Evolutionary conservation across 2,797 vertebrate genomes (phyloP).

Genomic region (Champsocephalus esox): DNA sequence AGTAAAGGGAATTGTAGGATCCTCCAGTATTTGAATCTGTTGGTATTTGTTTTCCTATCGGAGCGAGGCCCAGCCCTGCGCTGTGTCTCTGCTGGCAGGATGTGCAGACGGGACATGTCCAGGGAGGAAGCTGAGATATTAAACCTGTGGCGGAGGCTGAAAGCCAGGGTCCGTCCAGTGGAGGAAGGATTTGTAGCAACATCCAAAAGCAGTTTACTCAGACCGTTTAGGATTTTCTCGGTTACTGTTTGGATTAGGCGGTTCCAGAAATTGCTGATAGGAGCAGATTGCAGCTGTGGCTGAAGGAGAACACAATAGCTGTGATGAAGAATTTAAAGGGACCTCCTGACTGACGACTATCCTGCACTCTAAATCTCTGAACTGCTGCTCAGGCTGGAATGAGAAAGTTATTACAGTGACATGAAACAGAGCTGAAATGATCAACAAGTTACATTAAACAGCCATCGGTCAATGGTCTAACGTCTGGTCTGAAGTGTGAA

Average conservation of each 20-base stretch:
- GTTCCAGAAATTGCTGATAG: conserved; percentile 22
- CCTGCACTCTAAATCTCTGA: background rate
- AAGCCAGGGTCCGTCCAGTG: conserved; percentile 15
- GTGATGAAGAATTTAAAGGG: background rate
- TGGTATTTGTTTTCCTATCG: background rate
- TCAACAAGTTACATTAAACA: background rate
- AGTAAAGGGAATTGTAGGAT: background rate
- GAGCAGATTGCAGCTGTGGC: conserved; percentile 4
- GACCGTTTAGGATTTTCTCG: conserved; percentile 19
- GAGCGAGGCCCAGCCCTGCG: background rate
- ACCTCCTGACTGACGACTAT: background rate
- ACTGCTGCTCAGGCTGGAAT: background rate
- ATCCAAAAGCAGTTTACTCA: conserved; percentile 33
- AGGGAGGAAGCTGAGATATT: conserved; percentile 16
- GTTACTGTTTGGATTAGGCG: conserved; percentile 10
- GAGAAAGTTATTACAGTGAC: background rate
- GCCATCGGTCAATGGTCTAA: background rate
- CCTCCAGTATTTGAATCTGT: background rate
- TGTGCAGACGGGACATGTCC: background rate
- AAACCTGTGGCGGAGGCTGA: conserved; percentile 14
- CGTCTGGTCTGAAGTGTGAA: background rate
- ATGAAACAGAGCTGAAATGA: background rate
- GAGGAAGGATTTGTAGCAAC: conserved; percentile 27
- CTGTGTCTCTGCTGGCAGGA: background rate
- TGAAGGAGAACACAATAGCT: background rate